phyloP scores from a whole-genome alignment of 2,797 vertebrate genomes.

The Liparis tanakae region DNA sequence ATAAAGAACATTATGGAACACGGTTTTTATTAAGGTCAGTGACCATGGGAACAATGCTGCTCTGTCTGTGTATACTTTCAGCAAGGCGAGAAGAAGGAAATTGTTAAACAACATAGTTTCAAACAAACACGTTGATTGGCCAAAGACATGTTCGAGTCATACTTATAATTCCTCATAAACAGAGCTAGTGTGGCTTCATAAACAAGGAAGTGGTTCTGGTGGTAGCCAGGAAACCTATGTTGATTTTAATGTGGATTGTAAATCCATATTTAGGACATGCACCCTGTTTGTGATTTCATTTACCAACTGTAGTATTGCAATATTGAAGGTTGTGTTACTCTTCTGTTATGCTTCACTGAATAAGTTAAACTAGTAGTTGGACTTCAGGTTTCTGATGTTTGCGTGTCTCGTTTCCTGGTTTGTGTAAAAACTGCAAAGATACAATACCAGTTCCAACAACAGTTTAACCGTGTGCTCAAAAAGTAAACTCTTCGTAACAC shows the following conservation, averaged over 20 bases:
- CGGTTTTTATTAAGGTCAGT: slow-evolving; percentile 57
- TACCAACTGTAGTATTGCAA: not conserved
- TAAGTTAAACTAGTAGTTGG: not conserved
- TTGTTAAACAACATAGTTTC: slow-evolving; percentile 57
- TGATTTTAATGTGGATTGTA: slow-evolving; percentile 40
- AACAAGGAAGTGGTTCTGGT: slow-evolving; percentile 29
- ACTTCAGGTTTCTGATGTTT: slow-evolving; percentile 2
- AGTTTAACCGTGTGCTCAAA: not conserved
- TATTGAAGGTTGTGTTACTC: not conserved
- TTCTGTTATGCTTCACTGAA: no score
- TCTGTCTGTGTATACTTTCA: slow-evolving; percentile 40
- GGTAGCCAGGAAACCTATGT: slow-evolving; percentile 30
- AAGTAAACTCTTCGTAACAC: not conserved
- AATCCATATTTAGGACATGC: slow-evolving; percentile 25
- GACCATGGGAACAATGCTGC: slow-evolving; percentile 45
- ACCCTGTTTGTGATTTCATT: slow-evolving; percentile 15
- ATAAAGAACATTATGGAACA: slow-evolving; percentile 40
- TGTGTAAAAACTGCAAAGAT: not conserved
- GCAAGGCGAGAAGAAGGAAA: slow-evolving; percentile 50
- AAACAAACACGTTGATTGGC: slow-evolving; percentile 46
- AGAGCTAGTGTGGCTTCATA: slow-evolving; percentile 38
- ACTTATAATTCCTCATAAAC: slow-evolving; percentile 49
- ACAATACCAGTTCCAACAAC: not conserved
- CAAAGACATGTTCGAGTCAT: slow-evolving; percentile 40
- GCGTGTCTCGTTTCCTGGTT: not conserved